Base-by-base conservation (phyloP, 2,797 vertebrate genomes). In the Cetoscarus ocellatus region DNA sequence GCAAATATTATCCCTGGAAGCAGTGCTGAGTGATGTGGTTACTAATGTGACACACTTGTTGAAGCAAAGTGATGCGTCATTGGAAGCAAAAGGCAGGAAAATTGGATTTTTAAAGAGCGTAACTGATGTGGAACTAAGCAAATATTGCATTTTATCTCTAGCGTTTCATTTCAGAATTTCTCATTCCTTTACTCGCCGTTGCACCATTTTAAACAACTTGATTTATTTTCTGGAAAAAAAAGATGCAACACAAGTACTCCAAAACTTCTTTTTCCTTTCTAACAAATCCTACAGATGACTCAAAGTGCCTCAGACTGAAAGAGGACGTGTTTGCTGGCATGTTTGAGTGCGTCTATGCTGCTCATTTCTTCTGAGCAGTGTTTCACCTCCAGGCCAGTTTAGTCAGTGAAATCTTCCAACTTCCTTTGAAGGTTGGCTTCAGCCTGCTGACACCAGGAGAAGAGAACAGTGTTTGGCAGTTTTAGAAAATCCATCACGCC, bases 391-490 rank as follows among this genome's bases (percentile, higher is more conserved):
- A 81, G 79, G 77, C 83, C 67, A 73, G 65, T 51, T 9, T 19
- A 73, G 73, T 64, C 68, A 72, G 62, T 40, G 54, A 76, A 80
- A 69, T 63, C 79, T 64, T 66, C 48, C 35, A 39, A 36, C 57
- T 67, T 27, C 55, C 77, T 86, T 70, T 79, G 75, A 83, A 77
- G 79, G 74, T 80, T 84, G 58, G 51, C 58, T 55, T 72, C 8
- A 55, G 61, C 48, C 65, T 63, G 68, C 73, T 11, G 42, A 75
- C 49, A 81, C 67, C 61, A 12, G 27, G 49, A 61, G 61, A 73
- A 42, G 50, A 74, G 63, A 74, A 73, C 53, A 19, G 57, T 56
- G 35, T 70, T 69, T 78, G 69, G 62, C 70, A 70, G 81, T 76
- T 82, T 52, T 19, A 51, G 43, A 61, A 79, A 83, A 79, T 72